Conservation (phyloP, 1,140 invertebrate species). For the Watersipora subatra region DNA sequence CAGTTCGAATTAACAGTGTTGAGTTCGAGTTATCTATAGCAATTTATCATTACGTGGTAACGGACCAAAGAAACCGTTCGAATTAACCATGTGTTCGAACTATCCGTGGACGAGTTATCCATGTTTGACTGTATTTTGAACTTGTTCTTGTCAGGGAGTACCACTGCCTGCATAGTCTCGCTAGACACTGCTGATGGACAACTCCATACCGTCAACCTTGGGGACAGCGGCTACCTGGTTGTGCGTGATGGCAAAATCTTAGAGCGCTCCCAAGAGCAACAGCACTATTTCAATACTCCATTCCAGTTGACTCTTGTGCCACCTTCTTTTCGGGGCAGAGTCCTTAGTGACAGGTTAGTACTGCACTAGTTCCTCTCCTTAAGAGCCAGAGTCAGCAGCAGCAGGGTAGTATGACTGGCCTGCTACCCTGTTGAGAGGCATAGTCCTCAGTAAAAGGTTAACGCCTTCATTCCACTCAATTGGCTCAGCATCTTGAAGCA, state of each 20-base stretch:
- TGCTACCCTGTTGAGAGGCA: conserved; percentile 2
- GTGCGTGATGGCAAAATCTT: conserved; percentile 68
- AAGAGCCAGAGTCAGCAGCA: too few relatives aligned
- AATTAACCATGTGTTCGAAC: too few relatives aligned
- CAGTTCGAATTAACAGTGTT: too few relatives aligned
- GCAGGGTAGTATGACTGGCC: too few relatives aligned
- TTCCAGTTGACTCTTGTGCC: conserved; percentile 88
- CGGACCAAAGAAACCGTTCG: too few relatives aligned
- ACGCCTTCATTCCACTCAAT: too few relatives aligned
- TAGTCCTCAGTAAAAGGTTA: too few relatives aligned
- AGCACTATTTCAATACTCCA: conserved; percentile 96
- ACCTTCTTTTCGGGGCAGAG: conserved; percentile 65
- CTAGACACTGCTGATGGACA: conserved; percentile 73
- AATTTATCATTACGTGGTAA: too few relatives aligned
- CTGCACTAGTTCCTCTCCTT: neutral
- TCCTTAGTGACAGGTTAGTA: conserved; percentile 68
- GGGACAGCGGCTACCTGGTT: conserved; percentile 93
- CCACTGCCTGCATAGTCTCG: conserved; percentile 89
- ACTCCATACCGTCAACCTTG: conserved; percentile 88
- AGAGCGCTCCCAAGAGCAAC: conserved; percentile 83
- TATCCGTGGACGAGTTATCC: too few relatives aligned
- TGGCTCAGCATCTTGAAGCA: too few relatives aligned
- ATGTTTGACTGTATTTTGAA: too few relatives aligned
- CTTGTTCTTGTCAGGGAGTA: conserved; percentile 85
- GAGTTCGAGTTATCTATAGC: too few relatives aligned